Percentiles rank a stretch among this genome's conserved stretches.
phyloP scores from a whole-genome alignment of 2,797 vertebrate genomes.

The Fistularia commersonii region DNA sequence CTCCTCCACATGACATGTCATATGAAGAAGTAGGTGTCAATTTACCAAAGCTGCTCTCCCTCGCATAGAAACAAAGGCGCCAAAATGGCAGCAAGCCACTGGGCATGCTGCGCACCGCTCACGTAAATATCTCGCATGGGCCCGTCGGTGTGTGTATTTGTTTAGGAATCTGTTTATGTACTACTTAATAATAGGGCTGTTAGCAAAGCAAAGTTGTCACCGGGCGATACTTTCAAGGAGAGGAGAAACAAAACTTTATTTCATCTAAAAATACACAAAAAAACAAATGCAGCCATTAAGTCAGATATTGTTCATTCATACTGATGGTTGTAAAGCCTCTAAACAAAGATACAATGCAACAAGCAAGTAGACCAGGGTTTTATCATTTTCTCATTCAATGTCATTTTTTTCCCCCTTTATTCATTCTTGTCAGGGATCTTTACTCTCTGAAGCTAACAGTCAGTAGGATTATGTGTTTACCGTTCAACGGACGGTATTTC shows the following conservation, averaged over 20 bases:
- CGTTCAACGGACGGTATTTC: too few relatives aligned
- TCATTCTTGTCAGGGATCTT: too few relatives aligned
- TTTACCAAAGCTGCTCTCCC: conserved; percentile 74
- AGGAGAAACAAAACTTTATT: neutral
- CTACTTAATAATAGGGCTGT: conserved; percentile 51
- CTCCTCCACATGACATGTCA: conserved; percentile 69
- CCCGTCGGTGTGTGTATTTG: conserved; percentile 43
- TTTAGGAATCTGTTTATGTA: conserved; percentile 61
- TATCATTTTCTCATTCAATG: too few relatives aligned
- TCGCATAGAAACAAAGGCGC: conserved; percentile 78
- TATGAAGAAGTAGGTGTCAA: conserved; percentile 60
- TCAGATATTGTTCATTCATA: too few relatives aligned
- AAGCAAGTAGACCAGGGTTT: too few relatives aligned
- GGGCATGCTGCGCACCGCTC: conserved; percentile 41
- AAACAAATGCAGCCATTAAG: too few relatives aligned
- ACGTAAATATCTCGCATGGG: conserved; percentile 65
- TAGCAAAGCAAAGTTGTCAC: conserved; percentile 20
- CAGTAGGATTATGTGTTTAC: too few relatives aligned
- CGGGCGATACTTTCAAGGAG: neutral
- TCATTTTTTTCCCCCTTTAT: too few relatives aligned
- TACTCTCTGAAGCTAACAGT: too few relatives aligned
- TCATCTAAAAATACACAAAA: too few relatives aligned
- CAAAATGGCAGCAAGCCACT: conserved; percentile 69
- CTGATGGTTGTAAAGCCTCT: too few relatives aligned
- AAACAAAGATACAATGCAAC: too few relatives aligned